Evolutionary conservation across 2,797 vertebrate genomes (phyloP), one percentile per base, ranked within the genome.

Genomic region (Aphelocoma californica): DNA sequence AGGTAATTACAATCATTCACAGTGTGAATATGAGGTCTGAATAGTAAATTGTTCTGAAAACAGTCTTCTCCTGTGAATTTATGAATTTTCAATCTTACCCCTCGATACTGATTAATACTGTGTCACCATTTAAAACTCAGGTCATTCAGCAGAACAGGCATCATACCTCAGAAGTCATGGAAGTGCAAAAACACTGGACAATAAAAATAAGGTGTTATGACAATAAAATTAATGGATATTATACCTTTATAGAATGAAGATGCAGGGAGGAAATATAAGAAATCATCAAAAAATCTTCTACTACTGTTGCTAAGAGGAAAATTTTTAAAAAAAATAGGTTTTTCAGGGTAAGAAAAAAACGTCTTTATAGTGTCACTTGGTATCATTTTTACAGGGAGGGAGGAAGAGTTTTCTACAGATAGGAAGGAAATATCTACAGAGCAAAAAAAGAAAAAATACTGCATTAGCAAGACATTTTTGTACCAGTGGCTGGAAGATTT

Each of bases 1-100:
- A 67, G 96, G 89, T 80, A 97, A 97, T 97, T 97, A 95, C 94
- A 97, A 95, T 97, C 92, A 96, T 93, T 98, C 95, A 93, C 83
- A 95, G 74, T 70, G 62, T 89, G 91, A 93, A 87, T 78, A 94
- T 72, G 72, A 94, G 72, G 38, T 93, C 85, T 95, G 93, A 96
- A 96, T 71, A 93, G 88, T 92, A 97, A 97, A 96, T 96, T 96
- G 81, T 77, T 81, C 79, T 94, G 94, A 87, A 96, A 97, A 97
- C 67, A 93, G 45, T 77, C 69, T 92, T 97, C 73, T 96, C 25
- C 77, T 92, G 23, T 87, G 89, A 97, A 91, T 91, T 95, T 96
- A 91, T 92, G 70, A 95, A 92, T 97, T 97, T 97, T 61, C 56
- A 92, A 54, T 34, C 44, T 95, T 96, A 79, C 69, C 45, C 96